Evolutionary conservation across 2,113 vertebrate species (phyloP).

Genomic region (Bathybates hornii): DNA sequence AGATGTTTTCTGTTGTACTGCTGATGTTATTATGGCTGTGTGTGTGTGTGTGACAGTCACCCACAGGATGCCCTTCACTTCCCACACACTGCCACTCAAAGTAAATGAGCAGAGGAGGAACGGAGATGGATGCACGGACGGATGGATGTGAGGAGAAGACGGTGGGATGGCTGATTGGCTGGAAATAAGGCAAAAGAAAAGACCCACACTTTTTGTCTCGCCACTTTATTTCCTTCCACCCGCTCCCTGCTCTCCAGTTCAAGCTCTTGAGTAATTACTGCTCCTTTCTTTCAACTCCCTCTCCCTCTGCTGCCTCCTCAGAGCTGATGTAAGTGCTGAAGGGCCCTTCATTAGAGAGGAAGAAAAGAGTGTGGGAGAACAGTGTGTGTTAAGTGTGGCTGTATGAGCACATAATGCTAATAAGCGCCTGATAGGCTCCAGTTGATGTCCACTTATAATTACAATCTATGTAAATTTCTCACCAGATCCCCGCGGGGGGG

Average conservation of each 20-base stretch:
- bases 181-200: slow-evolving; percentile 4
- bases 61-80: slow-evolving; percentile 44
- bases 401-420: not conserved
- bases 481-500: not conserved
- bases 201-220: not conserved
- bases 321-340: slow-evolving; percentile 27
- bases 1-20: not conserved
- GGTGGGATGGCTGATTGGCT: not conserved
- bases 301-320: slow-evolving; percentile 1
- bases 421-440: slow-evolving; percentile 7
- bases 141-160: not conserved
- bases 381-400: not conserved
- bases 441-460: slow-evolving; percentile 12
- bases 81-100: slow-evolving; percentile 51
- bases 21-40: not conserved
- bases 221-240: slow-evolving; percentile 22
- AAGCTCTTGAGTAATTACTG: slow-evolving; percentile 46
- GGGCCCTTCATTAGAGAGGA: slow-evolving; percentile 41
- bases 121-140: not conserved
- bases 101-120: slow-evolving; percentile 16
- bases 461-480: not conserved
- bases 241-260: slow-evolving; percentile 18
- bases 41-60: slow-evolving; percentile 9
- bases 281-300: slow-evolving; percentile 22
- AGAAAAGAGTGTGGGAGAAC: not conserved